Conservation (phyloP, 2,888 invertebrate species). For the Branchipolynoe longqiensis region DNA sequence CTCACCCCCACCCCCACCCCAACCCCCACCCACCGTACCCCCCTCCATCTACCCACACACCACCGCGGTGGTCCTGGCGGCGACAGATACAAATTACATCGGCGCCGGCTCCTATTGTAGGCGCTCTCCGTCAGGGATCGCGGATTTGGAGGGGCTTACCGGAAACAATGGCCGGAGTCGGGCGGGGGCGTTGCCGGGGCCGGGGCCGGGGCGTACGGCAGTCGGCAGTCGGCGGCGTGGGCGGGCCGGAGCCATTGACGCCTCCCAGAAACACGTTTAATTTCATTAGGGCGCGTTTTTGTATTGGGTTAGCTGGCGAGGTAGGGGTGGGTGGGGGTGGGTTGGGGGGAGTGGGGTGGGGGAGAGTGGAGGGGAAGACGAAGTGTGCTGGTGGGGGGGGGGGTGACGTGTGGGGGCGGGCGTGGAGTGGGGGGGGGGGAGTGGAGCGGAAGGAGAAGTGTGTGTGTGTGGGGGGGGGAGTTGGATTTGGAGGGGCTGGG, state of each 20-base stretch:
- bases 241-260: background rate
- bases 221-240: background rate
- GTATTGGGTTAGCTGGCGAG: conserved; percentile 5
- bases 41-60: background rate
- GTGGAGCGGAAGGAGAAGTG: no score
- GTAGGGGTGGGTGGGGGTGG: background rate
- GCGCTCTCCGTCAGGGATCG: background rate
- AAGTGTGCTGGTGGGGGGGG: background rate
- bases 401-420: background rate
- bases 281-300: conserved; percentile 32
- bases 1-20: background rate
- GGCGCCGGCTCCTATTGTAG: background rate
- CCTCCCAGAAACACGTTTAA: conserved; percentile 17
- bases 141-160: background rate
- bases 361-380: no score
- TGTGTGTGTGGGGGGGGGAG: no score
- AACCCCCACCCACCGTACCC: no score
- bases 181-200: background rate
- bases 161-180: background rate
- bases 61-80: background rate
- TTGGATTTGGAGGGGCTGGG: no score
- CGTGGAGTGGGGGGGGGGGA: no score
- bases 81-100: conserved; percentile 34
- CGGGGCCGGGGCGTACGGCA: background rate
- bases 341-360: background rate